These are phyloP conservation scores for Euglossa dilemma DNA, from an alignment of 1,140 invertebrate species.

Conservation along the genomic window DNA sequence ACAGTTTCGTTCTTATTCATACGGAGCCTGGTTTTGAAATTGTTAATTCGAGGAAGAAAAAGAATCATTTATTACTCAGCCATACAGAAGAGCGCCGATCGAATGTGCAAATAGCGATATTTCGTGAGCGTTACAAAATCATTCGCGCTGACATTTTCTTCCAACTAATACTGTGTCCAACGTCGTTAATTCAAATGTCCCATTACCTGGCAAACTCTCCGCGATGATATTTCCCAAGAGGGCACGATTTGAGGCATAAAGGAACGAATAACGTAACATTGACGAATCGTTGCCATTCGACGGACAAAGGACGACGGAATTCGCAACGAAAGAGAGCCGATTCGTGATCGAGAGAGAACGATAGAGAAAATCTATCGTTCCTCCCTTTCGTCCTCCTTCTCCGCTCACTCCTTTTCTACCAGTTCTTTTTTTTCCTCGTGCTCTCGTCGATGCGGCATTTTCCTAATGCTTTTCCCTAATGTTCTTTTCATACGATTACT, in stretches of 20 bases:
- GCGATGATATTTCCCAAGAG: not conserved
- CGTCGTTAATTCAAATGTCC: too few relatives aligned
- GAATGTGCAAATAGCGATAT: too few relatives aligned
- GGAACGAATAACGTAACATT: not conserved
- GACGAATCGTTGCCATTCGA: not conserved
- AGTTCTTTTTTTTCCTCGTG: not conserved
- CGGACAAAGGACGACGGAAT: too few relatives aligned
- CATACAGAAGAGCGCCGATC: not conserved
- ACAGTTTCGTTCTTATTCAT: not conserved
- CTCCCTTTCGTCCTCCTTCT: not conserved
- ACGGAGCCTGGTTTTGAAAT: not conserved
- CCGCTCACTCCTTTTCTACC: not conserved
- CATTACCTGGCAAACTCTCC: too few relatives aligned
- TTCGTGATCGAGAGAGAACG: too few relatives aligned
- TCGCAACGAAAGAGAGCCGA: too few relatives aligned
- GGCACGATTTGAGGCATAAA: not conserved
- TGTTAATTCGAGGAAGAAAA: not conserved
- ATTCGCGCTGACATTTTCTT: not conserved
- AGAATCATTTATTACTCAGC: not conserved
- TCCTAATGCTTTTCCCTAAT: not conserved
- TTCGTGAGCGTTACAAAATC: not conserved
- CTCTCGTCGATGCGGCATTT: not conserved
- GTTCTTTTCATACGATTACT: not conserved
- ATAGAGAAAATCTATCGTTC: not conserved
- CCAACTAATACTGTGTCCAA: not conserved